These are phyloP conservation scores for Podarcis raffonei DNA, from an alignment of 2,113 vertebrate species.

Conservation along the genomic window DNA sequence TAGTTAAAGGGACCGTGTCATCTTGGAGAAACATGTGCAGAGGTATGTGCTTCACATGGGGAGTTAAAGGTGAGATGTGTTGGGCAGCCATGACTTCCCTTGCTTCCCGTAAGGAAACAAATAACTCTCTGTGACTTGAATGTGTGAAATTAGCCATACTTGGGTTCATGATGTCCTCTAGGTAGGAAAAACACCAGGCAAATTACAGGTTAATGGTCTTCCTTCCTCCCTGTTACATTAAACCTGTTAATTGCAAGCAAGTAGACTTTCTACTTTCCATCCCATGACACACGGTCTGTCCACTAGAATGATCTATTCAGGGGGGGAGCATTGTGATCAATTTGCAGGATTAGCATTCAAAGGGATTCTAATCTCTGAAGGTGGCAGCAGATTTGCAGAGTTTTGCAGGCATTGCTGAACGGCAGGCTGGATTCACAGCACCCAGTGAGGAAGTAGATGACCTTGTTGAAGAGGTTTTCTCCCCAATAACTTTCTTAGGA, in stretches of 20 bases:
- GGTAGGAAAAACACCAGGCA: no score
- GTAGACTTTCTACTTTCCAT: neutral
- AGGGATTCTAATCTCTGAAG: neutral
- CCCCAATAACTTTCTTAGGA: neutral
- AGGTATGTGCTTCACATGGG: neutral
- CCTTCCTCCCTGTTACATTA: neutral
- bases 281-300: neutral
- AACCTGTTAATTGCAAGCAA: neutral
- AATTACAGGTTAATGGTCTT: neutral
- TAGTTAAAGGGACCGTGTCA: neutral
- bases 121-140: neutral
- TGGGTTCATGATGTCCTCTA: neutral
- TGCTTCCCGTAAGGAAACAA: neutral
- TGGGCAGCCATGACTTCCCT: neutral
- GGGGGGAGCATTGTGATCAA: neutral
- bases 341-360: neutral
- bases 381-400: neutral
- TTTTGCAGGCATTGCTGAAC: neutral
- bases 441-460: neutral
- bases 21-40: neutral
- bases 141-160: neutral
- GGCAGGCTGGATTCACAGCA: no score
- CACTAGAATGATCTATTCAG: neutral
- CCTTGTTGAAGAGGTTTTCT: neutral
- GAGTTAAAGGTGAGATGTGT: neutral